A percentile compares a stretch with the other conserved stretches of the same genome.
Evolutionary conservation across 2,888 invertebrate genomes (phyloP).

Genomic region (Eupithecia abbreviata): DNA sequence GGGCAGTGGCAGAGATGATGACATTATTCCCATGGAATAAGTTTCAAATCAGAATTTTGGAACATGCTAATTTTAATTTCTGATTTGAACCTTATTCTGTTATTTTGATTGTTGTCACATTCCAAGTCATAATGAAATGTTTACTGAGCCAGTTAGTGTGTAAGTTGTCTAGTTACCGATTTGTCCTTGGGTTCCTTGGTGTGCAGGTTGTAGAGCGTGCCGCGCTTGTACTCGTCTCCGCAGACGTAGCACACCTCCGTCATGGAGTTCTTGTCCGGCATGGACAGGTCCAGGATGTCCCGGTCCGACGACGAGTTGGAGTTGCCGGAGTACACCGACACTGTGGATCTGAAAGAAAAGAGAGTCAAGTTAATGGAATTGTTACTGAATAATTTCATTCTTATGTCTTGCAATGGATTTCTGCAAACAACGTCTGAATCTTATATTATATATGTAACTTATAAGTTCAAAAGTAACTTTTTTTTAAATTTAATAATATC

Average conservation of each 20-base stretch:
- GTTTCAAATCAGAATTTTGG: no score
- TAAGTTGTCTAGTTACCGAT: slow-evolving; percentile 54
- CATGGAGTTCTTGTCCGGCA: slow-evolving; percentile 96
- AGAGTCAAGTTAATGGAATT: neutral
- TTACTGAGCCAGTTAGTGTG: neutral
- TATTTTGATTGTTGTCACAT: neutral
- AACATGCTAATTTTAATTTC: no score
- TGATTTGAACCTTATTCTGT: neutral
- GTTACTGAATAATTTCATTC: no score
- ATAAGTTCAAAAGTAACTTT: no score
- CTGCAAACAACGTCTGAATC: no score
- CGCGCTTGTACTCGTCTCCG: slow-evolving; percentile 93
- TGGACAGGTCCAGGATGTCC: slow-evolving; percentile 93
- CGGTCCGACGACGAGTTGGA: slow-evolving; percentile 87
- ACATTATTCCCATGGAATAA: no score
- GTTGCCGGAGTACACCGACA: slow-evolving; percentile 80
- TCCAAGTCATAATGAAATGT: neutral
- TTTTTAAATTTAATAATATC: no score
- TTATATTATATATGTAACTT: no score
- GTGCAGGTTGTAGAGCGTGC: slow-evolving; percentile 89
- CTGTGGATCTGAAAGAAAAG: slow-evolving; percentile 69
- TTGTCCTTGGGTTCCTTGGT: slow-evolving; percentile 85
- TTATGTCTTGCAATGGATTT: no score
- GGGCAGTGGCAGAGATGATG: no score
- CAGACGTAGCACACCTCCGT: slow-evolving; percentile 96